A percentile compares a stretch with the other conserved stretches of the same genome.
phyloP scores from a whole-genome alignment of 2,797 vertebrate species.

The Eptatretus atami region DNA sequence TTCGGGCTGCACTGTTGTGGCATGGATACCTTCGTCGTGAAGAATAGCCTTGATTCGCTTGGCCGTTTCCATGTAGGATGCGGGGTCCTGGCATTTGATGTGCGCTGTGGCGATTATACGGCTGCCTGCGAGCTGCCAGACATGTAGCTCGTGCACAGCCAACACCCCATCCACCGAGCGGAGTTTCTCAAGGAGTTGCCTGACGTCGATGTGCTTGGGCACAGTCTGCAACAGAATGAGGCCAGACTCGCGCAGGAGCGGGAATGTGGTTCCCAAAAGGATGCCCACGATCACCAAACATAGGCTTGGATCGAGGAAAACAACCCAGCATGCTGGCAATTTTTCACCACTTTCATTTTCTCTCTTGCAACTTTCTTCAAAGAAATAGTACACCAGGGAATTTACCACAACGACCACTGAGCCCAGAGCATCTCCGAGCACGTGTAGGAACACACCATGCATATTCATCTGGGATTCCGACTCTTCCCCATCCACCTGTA shows the following conservation, averaged over 20 bases:
- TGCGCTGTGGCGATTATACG: conserved; percentile 21
- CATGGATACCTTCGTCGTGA: conserved; percentile 15
- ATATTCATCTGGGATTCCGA: conserved; percentile 58
- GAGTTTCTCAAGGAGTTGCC: conserved; percentile 14
- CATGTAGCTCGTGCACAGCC: conserved; percentile 22
- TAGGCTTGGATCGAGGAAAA: conserved; percentile 19
- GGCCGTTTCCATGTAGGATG: conserved; percentile 12
- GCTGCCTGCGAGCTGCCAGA: conserved; percentile 21
- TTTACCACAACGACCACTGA: conserved; percentile 88
- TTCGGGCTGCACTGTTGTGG: conserved; percentile 26
- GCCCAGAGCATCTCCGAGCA: conserved; percentile 75
- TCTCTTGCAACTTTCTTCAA: conserved; percentile 37
- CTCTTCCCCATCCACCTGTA: conserved; percentile 11
- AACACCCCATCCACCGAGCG: conserved; percentile 16
- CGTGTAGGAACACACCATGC: conserved; percentile 89
- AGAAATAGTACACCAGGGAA: conserved; percentile 42
- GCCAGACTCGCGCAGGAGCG: conserved; percentile 15
- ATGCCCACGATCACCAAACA: conserved; percentile 15
- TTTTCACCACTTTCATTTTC: conserved; percentile 9
- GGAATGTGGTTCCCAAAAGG: conserved; percentile 12
- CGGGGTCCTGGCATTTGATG: conserved; percentile 14
- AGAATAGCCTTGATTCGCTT: conserved; percentile 16
- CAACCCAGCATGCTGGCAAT: not conserved
- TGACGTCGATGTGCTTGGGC: conserved; percentile 14
- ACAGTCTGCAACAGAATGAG: conserved; percentile 19